Percentiles rank a stretch among this genome's conserved stretches.
These are phyloP conservation scores for Eremophila alpestris DNA, from an alignment of 2,797 vertebrate genomes.

Conservation along the genomic window DNA sequence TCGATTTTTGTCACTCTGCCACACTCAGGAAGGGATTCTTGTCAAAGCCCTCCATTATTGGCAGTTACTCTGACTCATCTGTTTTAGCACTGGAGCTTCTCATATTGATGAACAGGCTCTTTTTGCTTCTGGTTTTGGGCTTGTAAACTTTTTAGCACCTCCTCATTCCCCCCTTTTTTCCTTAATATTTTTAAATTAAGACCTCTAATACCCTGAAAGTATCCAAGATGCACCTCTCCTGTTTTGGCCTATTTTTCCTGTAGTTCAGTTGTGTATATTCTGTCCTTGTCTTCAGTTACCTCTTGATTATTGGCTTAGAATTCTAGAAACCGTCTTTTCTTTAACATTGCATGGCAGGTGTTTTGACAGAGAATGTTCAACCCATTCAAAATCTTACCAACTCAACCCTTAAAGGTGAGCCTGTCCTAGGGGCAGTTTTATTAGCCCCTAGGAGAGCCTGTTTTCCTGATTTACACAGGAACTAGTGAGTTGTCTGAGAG, in stretches of 20 bases:
- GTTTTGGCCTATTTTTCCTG: background rate
- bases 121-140: background rate
- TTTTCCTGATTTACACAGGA: background rate
- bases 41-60: background rate
- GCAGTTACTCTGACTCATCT: background rate
- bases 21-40: background rate
- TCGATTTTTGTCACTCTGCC: background rate
- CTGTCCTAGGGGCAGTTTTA: background rate
- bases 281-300: background rate
- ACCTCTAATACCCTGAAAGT: background rate
- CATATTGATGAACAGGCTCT: background rate
- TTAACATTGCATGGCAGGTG: fast-evolving
- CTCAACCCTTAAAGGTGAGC: background rate
- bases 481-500: background rate
- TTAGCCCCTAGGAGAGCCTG: background rate
- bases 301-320: background rate
- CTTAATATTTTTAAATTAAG: background rate
- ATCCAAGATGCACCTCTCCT: background rate
- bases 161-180: fast-evolving
- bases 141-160: background rate
- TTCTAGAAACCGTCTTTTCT: background rate
- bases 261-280: background rate
- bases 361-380: background rate
- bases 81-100: background rate
- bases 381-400: background rate